Percentiles rank a stretch among this genome's conserved stretches.
Evolutionary conservation across 2,888 invertebrate genomes (phyloP).

Genomic region (Euclidia mi): DNA sequence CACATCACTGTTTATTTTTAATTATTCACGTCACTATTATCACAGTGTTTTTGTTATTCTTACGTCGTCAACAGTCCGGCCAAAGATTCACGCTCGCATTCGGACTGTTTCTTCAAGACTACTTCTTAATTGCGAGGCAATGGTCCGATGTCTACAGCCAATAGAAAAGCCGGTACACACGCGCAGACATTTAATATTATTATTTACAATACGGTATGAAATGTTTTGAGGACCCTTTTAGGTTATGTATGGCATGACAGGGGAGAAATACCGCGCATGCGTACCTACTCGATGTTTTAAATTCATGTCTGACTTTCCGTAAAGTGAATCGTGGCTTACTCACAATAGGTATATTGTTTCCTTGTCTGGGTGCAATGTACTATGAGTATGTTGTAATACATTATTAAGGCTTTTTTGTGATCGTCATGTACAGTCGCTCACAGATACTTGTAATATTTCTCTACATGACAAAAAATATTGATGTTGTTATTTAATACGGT

Average conservation of each 20-base stretch:
- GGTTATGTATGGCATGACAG: constrained; percentile 66
- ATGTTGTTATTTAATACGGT: too few relatives aligned
- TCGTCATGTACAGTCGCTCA: too few relatives aligned
- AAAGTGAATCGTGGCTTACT: not conserved
- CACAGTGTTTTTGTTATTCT: not conserved
- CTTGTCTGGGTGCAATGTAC: too few relatives aligned
- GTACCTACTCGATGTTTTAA: constrained; percentile 26
- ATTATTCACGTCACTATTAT: constrained; percentile 1
- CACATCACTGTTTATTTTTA: not conserved
- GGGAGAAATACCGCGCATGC: constrained; percentile 62
- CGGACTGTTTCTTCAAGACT: constrained; percentile 18
- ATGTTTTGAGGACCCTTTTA: constrained; percentile 48
- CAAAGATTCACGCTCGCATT: constrained; percentile 9
- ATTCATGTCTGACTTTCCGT: constrained; percentile 1
- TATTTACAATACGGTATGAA: constrained; percentile 31
- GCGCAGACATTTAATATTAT: constrained; percentile 40
- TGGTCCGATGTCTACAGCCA: constrained; percentile 64
- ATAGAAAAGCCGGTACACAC: constrained; percentile 47
- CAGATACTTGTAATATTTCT: too few relatives aligned
- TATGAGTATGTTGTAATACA: too few relatives aligned
- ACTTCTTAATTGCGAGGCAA: constrained; percentile 58
- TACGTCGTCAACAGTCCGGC: constrained; percentile 6
- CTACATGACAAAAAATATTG: too few relatives aligned
- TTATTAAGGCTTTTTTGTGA: too few relatives aligned
- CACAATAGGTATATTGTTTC: too few relatives aligned